Evolutionary conservation across 2,113 vertebrate species (phyloP).

Genomic region (Bettongia penicillata): DNA sequence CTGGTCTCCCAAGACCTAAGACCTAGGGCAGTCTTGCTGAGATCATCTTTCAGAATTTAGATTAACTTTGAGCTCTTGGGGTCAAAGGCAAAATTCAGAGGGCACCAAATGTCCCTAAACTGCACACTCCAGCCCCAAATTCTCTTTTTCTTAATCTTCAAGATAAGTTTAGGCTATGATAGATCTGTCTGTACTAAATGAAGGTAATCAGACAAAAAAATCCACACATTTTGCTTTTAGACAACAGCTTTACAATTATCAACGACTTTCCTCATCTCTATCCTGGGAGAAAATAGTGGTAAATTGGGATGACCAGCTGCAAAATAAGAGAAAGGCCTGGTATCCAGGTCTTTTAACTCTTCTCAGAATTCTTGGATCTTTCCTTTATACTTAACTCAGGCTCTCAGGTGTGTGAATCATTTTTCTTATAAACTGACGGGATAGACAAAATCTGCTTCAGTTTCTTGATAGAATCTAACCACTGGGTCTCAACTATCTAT

Average conservation of each 20-base stretch:
- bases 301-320: not conserved
- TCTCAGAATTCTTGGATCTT: not conserved
- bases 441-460: not conserved
- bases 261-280: not conserved
- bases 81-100: not conserved
- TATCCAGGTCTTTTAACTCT: not conserved
- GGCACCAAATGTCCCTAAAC: not conserved
- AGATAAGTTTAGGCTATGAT: not conserved
- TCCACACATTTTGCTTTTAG: no score
- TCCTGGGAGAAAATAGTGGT: not conserved
- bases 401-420: not conserved
- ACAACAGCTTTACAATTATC: not conserved
- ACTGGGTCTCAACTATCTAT: accelerated
- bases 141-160: not conserved
- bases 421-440: not conserved
- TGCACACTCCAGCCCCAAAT: not conserved
- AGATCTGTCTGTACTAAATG: not conserved
- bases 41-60: not conserved
- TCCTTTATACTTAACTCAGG: not conserved
- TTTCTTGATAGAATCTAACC: not conserved
- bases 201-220: not conserved
- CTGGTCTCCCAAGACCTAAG: not conserved
- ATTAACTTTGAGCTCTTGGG: not conserved
- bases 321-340: not conserved
- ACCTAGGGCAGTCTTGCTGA: not conserved